These are phyloP conservation scores for Liparis tanakae DNA, from an alignment of 2,797 vertebrate genomes.

Conservation along the genomic window DNA sequence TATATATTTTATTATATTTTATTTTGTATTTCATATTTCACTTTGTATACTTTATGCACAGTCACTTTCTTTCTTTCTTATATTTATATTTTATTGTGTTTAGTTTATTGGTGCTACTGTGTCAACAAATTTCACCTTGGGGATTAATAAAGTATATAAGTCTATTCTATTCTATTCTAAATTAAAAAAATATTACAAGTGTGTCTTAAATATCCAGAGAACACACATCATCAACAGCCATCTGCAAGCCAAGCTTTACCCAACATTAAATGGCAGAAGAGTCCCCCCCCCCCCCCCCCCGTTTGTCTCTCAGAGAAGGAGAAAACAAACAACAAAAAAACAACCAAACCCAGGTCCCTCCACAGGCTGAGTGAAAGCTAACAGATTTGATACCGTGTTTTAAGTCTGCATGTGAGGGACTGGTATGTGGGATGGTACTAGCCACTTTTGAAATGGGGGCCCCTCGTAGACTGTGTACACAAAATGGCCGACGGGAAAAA, in stretches of 20 bases:
- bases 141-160: no score
- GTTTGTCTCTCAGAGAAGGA: background rate
- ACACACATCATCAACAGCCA: slow-evolving; percentile 41
- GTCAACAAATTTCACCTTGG: no score
- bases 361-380: slow-evolving; percentile 28
- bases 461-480: slow-evolving; percentile 29
- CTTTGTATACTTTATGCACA: no score
- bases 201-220: slow-evolving; percentile 19
- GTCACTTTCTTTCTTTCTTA: no score
- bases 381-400: slow-evolving; percentile 30
- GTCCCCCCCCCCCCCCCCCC: slow-evolving; percentile 46
- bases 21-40: no score
- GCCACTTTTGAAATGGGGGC: background rate
- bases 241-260: slow-evolving; percentile 56
- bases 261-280: slow-evolving; percentile 44
- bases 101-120: no score
- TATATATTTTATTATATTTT: no score
- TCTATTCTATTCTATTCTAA: no score
- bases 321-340: slow-evolving; percentile 53
- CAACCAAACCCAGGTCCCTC: slow-evolving; percentile 32
- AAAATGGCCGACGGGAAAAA: slow-evolving; percentile 55
- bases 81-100: no score
- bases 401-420: slow-evolving; percentile 51
- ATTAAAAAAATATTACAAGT: background rate
- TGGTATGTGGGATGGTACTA: slow-evolving; percentile 53